Evolutionary conservation across 2,797 vertebrate genomes (phyloP).

Genomic region (Acridotheres tristis): DNA sequence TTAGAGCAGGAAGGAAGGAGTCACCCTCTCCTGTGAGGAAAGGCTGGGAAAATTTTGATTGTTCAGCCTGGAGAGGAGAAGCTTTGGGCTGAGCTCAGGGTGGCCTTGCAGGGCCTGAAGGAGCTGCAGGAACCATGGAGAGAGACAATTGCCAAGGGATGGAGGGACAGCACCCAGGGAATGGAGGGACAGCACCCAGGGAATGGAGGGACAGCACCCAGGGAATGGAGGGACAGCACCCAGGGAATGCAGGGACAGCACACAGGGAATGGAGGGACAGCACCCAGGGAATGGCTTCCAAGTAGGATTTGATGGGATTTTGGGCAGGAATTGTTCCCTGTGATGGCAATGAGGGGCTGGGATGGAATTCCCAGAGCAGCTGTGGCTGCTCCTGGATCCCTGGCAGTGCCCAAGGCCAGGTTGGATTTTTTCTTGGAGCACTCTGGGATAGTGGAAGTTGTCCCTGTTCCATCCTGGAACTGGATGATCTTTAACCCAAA

Average conservation of each 20-base stretch:
- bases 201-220: background rate
- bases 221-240: background rate
- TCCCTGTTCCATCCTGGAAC: background rate
- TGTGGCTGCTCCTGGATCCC: background rate
- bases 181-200: background rate
- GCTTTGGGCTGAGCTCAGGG: background rate
- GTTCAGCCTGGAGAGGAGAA: background rate
- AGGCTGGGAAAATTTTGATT: background rate
- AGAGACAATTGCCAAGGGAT: no score
- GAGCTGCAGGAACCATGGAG: no score
- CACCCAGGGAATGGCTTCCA: background rate
- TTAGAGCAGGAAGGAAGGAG: background rate
- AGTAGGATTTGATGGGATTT: rapidly evolving
- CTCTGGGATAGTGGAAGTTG: rapidly evolving
- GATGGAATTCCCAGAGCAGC: background rate
- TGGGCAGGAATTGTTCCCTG: background rate
- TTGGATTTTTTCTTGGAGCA: background rate
- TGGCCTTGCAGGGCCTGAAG: no score
- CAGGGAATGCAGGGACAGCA: background rate
- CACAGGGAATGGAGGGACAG: background rate
- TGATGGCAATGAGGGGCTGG: background rate
- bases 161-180: no score
- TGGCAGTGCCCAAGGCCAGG: background rate
- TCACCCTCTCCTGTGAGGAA: background rate
- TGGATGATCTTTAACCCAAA: background rate